Evolutionary conservation across 2,797 vertebrate species (phyloP).

Genomic region (Pseudomugil gertrudae): DNA sequence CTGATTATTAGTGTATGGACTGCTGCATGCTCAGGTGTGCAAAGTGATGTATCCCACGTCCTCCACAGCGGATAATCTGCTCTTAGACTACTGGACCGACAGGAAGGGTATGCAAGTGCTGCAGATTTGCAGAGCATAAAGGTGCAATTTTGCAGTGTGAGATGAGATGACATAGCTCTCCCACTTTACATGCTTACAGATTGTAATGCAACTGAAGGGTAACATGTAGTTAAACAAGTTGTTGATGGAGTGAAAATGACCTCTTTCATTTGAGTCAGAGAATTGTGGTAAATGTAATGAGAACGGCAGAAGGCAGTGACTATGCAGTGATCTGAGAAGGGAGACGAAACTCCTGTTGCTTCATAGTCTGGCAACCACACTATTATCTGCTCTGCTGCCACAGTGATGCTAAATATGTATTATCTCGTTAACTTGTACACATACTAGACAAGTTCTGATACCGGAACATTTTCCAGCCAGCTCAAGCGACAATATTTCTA

Average conservation of each 20-base stretch:
- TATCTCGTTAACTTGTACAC: not conserved
- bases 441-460: too few species aligned
- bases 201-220: slow-evolving; percentile 41
- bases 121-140: slow-evolving; percentile 11
- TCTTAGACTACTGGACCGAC: slow-evolving; percentile 8
- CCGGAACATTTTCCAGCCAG: too few species aligned
- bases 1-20: not conserved
- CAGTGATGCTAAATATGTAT: not conserved
- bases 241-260: slow-evolving; percentile 24
- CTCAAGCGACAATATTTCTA: too few species aligned
- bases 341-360: slow-evolving; percentile 18
- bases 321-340: slow-evolving; percentile 17
- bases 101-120: slow-evolving; percentile 9
- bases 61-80: slow-evolving; percentile 11
- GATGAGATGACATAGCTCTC: slow-evolving; percentile 1
- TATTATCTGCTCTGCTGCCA: slow-evolving; percentile 7
- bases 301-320: slow-evolving; percentile 9
- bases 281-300: slow-evolving; percentile 19
- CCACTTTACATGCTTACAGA: not conserved
- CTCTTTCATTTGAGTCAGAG: slow-evolving; percentile 4
- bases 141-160: slow-evolving; percentile 27
- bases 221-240: slow-evolving; percentile 21
- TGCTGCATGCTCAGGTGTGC: slow-evolving; percentile 1
- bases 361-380: slow-evolving; percentile 7
- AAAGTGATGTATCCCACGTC: slow-evolving; percentile 7